Evolutionary conservation across 2,797 vertebrate genomes (phyloP), one percentile per base, ranked within the genome.

Genomic region (Brotula barbata): DNA sequence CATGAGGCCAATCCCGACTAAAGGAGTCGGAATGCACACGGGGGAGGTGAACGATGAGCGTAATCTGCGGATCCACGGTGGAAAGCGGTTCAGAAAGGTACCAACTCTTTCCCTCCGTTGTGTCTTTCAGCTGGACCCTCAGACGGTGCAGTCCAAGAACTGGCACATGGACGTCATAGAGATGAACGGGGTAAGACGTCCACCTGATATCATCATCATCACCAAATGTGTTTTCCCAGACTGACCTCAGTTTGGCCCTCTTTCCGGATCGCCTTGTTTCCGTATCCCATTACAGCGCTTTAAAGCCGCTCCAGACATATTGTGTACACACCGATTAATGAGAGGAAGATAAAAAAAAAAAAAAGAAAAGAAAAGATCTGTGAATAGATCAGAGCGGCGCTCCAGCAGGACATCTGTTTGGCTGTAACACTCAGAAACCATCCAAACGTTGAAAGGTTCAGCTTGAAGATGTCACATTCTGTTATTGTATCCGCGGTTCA

Each of bases 81-180:
- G 48, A 34, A 41, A 41, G 25, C 25, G 4, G 25, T 28, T 4
- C 4, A 28, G 25, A 8, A 28, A 8, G 13, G 16, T 20, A 43
- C 56, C 31, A 6, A 39, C 12, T 68, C 21, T 72, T 12, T 78
- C 45, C 60, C 34, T 80, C 31, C 74, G 52, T 68, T 71, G 57
- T 84, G 59, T 91, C 48, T 91, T 88, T 14, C 89, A 99, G 97
- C 85, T 99, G 91, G 97, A 99, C 76, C 95, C 95, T 1, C 95
- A 97, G 88, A 93, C 93, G 0, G 94, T 98, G 36, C 95, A 98
- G 89, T 96, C 94, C 11, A 99, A 98, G 91, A 97, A 97, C 90
- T 99, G 97, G 97, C 96, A 99, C 77, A 91, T 95, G 79, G 96
- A 97, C 0, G 94, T 98, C 88, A 98, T 99, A 1, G 96, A 98